These are phyloP conservation scores for Stenopsyche tienmushanensis DNA, from an alignment of 1,140 invertebrate genomes.

Conservation along the genomic window DNA sequence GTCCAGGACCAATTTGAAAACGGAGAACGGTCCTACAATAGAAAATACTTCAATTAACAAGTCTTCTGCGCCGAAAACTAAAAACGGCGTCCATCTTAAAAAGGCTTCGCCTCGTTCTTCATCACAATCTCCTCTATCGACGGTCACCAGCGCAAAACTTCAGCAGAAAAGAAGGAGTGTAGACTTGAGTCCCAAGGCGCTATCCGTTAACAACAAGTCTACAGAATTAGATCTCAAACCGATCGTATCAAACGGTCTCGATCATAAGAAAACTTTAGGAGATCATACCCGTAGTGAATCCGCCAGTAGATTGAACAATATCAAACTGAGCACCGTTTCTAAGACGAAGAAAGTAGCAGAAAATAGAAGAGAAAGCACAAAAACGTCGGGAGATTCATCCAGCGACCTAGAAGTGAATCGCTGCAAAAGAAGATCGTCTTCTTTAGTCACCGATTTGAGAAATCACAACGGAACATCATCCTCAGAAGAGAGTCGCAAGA, in stretches of 20 bases:
- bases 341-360: slow-evolving; percentile 11
- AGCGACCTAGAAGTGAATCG: slow-evolving; percentile 28
- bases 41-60: not conserved
- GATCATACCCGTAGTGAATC: not conserved
- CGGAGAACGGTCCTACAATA: slow-evolving; percentile 23
- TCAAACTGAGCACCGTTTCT: not conserved
- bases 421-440: slow-evolving; percentile 34
- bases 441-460: slow-evolving; percentile 22
- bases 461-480: slow-evolving; percentile 17
- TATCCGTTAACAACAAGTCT: slow-evolving; percentile 1
- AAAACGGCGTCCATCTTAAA: not conserved
- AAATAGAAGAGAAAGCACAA: not conserved
- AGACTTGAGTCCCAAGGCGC: slow-evolving; percentile 18
- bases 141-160: slow-evolving; percentile 26
- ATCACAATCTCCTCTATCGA: slow-evolving; percentile 32
- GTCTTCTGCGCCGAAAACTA: slow-evolving; percentile 1
- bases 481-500: not conserved
- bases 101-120: slow-evolving; percentile 24
- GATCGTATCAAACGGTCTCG: not conserved
- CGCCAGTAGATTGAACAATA: not conserved
- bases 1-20: slow-evolving; percentile 13
- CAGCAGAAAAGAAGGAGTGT: slow-evolving; percentile 30
- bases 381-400: not conserved
- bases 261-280: not conserved
- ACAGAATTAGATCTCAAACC: slow-evolving; percentile 5